Base-by-base conservation (phyloP, 2,797 vertebrate species). In the Diplodus sargus region DNA sequence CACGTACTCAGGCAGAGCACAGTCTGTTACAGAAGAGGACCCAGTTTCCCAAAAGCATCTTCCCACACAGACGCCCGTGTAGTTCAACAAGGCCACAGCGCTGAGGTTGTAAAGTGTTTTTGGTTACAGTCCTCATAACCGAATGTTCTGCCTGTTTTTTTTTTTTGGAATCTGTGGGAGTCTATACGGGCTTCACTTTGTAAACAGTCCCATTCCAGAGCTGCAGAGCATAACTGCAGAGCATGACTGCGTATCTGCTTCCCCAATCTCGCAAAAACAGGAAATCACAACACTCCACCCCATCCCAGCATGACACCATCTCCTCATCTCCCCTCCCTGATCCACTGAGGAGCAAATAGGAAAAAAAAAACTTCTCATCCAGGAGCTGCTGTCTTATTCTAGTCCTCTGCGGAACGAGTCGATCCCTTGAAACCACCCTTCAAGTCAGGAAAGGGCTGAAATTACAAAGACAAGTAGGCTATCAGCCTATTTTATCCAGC, bases 251-350 rank as follows among this genome's bases (percentile, higher is more conserved):
- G 15, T 85, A 93, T 93, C 90, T 82, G 85, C 79, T 89, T 87
- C 80, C 85, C 60, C 77, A 92, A 92, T 92, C 91, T 81, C 42
- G 18, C 74, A 60, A 88, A 90, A 88, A 92, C 93, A 94, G 93
- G 93, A 94, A 94, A 85, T 86, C 83, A 85, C 51, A 88, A 87
- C 85, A 79, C 91, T 84, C 88, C 91, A 78, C 91, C 91, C 90
- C 43, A 65, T 84, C 85, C 75, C 85, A 71, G 76, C 51, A n/a
- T 51, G 84, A 88, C 89, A 88, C 74, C 78, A 80, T 82, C 84
- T 74, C 66, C 79, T 77, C 78, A 70, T 72, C 75, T 66, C 34
- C 16, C 30, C 69, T 52, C 71, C 28, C 76, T 49, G 49, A 78
- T 70, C 76, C 75, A 73, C 70, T 1, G 48, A 74, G 54, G 77